A percentile compares a stretch with the other conserved stretches of the same genome.
Evolutionary conservation across 2,797 vertebrate genomes (phyloP).

Genomic region (Chelmon rostratus): DNA sequence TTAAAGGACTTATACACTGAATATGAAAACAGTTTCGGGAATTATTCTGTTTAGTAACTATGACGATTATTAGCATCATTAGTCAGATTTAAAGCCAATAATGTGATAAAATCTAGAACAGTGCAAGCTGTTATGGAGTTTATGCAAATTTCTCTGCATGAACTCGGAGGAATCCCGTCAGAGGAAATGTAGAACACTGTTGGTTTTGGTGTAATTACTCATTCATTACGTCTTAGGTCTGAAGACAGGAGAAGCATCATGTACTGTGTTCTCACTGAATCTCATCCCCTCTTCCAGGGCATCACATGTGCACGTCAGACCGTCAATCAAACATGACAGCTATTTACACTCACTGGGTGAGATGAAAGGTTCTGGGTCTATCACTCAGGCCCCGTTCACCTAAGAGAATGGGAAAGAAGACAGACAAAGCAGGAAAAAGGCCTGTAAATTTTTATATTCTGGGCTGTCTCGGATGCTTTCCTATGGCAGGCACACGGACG

Average conservation of each 20-base stretch:
- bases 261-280: conserved; percentile 55
- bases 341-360: conserved; percentile 84
- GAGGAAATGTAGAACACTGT: conserved; percentile 55
- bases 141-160: conserved; percentile 40
- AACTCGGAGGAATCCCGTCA: conserved; percentile 44
- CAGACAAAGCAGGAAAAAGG: conserved; percentile 78
- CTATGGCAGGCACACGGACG: conserved; percentile 49
- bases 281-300: conserved; percentile 56
- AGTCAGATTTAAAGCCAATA: conserved; percentile 28
- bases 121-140: conserved; percentile 25
- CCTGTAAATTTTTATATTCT: conserved; percentile 78
- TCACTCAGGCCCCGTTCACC: conserved; percentile 79
- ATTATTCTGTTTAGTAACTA: conserved; percentile 8
- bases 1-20: background rate
- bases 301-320: conserved; percentile 78
- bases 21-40: background rate
- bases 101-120: conserved; percentile 25
- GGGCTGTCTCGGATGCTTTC: conserved; percentile 77
- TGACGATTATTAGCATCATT: conserved; percentile 4
- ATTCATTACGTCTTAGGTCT: conserved; percentile 67
- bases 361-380: conserved; percentile 82
- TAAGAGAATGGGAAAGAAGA: conserved; percentile 77
- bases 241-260: conserved; percentile 51
- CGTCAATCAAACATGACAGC: conserved; percentile 88
- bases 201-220: conserved; percentile 70